A percentile compares a stretch with the other conserved stretches of the same genome.
These are phyloP conservation scores for Lordiphosa mommai DNA, from an alignment of 1,140 invertebrate genomes.

Conservation along the genomic window DNA sequence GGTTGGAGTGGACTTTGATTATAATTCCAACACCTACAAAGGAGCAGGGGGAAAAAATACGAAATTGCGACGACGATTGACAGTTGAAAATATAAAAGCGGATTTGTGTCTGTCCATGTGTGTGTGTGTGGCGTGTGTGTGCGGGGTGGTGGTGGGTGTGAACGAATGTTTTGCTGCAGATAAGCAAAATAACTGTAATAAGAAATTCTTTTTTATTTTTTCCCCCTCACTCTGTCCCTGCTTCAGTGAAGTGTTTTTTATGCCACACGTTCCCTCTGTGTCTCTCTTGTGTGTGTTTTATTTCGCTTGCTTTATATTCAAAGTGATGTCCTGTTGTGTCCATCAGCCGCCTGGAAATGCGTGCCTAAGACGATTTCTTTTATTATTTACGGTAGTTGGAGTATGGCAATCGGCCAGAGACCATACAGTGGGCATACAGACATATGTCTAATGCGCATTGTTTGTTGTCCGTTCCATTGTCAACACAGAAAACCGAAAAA, in stretches of 20 bases:
- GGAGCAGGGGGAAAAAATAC: conserved; percentile 2
- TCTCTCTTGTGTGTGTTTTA: conserved; percentile 55
- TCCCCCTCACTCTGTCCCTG: background rate
- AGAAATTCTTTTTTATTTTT: conserved; percentile 74
- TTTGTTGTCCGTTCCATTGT: too few relatives aligned
- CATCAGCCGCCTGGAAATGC: conserved; percentile 61
- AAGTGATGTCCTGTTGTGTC: conserved; percentile 72
- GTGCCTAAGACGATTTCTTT: conserved; percentile 75
- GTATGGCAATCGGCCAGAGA: background rate
- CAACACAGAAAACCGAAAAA: too few relatives aligned
- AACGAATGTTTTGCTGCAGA: conserved; percentile 76
- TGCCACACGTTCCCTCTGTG: conserved; percentile 59
- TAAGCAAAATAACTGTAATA: conserved; percentile 76
- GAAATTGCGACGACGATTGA: conserved; percentile 67
- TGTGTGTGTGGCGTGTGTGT: conserved; percentile 5
- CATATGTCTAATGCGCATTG: too few relatives aligned
- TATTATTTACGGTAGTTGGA: conserved; percentile 64
- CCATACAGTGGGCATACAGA: background rate
- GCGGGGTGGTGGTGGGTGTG: conserved; percentile 51
- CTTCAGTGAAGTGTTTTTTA: conserved; percentile 60
- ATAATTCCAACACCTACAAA: conserved; percentile 72
- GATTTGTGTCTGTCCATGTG: conserved; percentile 62
- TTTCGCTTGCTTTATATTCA: conserved; percentile 73
- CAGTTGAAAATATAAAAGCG: conserved; percentile 77
- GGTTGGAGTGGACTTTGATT: conserved; percentile 51